Percentiles rank a stretch among this genome's conserved stretches.
Evolutionary conservation across 1,140 invertebrate species (phyloP).

Genomic region (Tetranychus urticae): DNA sequence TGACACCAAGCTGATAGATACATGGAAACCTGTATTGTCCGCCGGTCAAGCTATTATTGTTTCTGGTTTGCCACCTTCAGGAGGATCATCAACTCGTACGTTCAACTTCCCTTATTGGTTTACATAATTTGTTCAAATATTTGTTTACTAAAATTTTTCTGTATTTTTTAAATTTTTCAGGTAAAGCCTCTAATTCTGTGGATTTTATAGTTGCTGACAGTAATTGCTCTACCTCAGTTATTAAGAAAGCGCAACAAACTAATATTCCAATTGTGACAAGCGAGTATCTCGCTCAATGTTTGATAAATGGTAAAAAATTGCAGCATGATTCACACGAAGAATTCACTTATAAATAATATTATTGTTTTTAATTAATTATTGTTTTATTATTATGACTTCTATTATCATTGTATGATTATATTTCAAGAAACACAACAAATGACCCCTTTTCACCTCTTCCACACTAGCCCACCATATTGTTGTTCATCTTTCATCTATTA

Average conservation of each 20-base stretch:
- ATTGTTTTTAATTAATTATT: too few species aligned
- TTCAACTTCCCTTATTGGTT: too few species aligned
- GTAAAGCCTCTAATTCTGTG: conserved; percentile 2
- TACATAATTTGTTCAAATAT: not conserved
- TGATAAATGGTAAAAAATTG: conserved; percentile 18
- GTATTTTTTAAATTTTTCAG: not conserved
- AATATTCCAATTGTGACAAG: conserved; percentile 19
- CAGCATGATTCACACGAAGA: conserved; percentile 15
- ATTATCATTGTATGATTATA: too few species aligned
- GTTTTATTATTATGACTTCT: too few species aligned
- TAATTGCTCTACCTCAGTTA: conserved; percentile 10
- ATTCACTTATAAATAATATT: conserved; percentile 12
- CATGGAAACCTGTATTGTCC: conserved; percentile 18
- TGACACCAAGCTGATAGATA: conserved; percentile 14
- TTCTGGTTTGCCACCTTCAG: not conserved
- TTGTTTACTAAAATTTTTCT: not conserved
- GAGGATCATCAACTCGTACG: not conserved
- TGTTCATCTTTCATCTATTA: too few species aligned
- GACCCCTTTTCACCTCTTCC: too few species aligned
- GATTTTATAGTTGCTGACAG: conserved; percentile 12
- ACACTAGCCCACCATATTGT: too few species aligned
- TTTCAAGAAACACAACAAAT: too few species aligned
- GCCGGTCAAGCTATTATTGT: conserved; percentile 13
- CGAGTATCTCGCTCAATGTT: conserved; percentile 23
- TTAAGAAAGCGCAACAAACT: conserved; percentile 13